Evolutionary conservation across 2,113 vertebrate genomes (phyloP).

Genomic region (Hemichromis elongatus): DNA sequence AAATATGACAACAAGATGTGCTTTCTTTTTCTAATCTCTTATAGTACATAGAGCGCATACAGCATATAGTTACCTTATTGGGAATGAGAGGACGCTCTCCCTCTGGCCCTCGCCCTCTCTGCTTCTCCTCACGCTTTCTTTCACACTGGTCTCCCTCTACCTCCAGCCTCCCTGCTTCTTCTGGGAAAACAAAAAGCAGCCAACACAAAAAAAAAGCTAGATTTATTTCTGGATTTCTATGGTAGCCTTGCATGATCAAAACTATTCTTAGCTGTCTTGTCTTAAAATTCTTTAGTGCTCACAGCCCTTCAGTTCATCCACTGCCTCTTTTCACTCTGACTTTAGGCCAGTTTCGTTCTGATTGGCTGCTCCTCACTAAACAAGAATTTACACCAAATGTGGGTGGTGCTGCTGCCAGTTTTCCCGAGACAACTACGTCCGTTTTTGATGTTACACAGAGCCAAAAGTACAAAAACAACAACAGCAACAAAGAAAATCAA

Average conservation of each 20-base stretch:
- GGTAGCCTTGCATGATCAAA: background rate
- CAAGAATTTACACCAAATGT: background rate
- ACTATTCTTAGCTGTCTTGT: background rate
- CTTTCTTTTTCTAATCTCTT: background rate
- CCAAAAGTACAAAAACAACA: background rate
- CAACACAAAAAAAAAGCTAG: background rate
- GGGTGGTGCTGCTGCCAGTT: background rate
- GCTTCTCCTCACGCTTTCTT: conserved; percentile 34
- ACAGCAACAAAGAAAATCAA: background rate
- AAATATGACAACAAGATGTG: background rate
- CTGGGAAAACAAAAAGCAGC: conserved; percentile 24
- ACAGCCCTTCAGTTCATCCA: background rate
- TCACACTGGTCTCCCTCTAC: conserved; percentile 41
- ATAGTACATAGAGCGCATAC: background rate
- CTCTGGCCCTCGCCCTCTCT: conserved; percentile 47
- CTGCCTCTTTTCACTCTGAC: background rate
- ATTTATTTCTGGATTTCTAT: background rate
- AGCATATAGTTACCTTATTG: conserved; percentile 48
- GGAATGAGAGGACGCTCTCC: conserved; percentile 54
- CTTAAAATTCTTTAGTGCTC: too few relatives aligned
- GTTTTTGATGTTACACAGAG: background rate
- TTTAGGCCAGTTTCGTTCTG: background rate
- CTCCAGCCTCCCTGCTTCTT: conserved; percentile 53
- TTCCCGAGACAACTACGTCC: background rate
- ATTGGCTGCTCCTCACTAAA: background rate